Base-by-base conservation (phyloP, 2,113 vertebrate species). In the Dendropsophus ebraccatus region DNA sequence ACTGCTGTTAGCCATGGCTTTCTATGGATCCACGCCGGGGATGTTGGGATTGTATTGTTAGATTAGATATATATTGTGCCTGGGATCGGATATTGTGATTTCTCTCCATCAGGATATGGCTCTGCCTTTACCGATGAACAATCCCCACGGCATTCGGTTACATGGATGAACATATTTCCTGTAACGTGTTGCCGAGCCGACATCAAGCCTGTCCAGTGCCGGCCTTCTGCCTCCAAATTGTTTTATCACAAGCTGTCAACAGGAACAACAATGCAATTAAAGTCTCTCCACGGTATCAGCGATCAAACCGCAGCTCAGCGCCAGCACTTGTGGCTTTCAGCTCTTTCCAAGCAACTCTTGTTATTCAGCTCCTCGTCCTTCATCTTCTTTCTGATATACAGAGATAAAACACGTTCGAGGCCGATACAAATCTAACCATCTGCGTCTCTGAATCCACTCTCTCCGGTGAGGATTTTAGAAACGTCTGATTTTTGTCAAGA, bases 261-360 rank as follows among this genome's bases (percentile, higher is more conserved):
- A 79, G 60, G 73, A 85, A 85, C 32, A 79, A 85, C 84, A 85
- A 79, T 74, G 65, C 41, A 78, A 79, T 85, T 69, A 85, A 85
- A 79, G 75, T 41, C 32, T 79, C 75, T 60, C 47, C 32, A 56
- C 50, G 62, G 75, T 54, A 85, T 69, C 84, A 70, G 84, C 30
- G 75, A 85, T 85, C 52, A 79, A 79, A 85, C 62, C 75, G 23
- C 49, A 78, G 75, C 84, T 85, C 74, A 28, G 25, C 69, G 84
- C 76, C 84, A 70, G 47, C 58, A 85, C 84, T 79, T 79, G 84
- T 79, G 84, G 50, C 84, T 69, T 85, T 79, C 74, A 79, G 83
- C 83, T 85, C 49, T 79, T 70, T 85, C 62, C 75, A 79, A 79
- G 75, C 75, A 35, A 50, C 62, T 79, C 60, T 74, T 79, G 60